Percentiles rank a stretch among this genome's conserved stretches.
phyloP scores from a whole-genome alignment of 1,140 invertebrate genomes.

The Apis cerana region DNA sequence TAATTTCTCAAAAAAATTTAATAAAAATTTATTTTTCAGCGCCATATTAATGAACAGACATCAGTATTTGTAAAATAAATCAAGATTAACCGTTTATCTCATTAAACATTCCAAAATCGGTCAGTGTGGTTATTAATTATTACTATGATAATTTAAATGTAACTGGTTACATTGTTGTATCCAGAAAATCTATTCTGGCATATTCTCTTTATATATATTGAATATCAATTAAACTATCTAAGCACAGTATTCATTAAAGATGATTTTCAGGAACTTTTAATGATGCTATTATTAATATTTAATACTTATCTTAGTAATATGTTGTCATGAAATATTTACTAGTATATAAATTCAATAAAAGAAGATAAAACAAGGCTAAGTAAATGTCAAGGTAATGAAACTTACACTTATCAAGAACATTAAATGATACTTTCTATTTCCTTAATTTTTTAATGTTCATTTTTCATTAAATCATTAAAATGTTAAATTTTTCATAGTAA shows the following conservation, averaged over 20 bases:
- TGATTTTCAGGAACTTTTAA: slow-evolving; percentile 4
- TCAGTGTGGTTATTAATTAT: slow-evolving; percentile 16
- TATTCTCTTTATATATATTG: slow-evolving; percentile 9
- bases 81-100: background rate
- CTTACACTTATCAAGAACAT: too few relatives aligned
- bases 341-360: background rate
- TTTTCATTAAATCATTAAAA: too few relatives aligned
- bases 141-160: too few relatives aligned
- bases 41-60: too few relatives aligned
- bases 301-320: too few relatives aligned
- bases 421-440: background rate
- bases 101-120: slow-evolving; percentile 1
- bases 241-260: background rate
- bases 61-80: background rate
- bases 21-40: too few relatives aligned
- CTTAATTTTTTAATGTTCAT: too few relatives aligned
- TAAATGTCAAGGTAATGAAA: background rate
- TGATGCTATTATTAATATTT: background rate
- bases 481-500: too few relatives aligned
- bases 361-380: background rate
- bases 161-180: slow-evolving; percentile 14
- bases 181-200: background rate
- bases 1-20: too few relatives aligned
- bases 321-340: background rate
- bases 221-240: slow-evolving; percentile 15